These are phyloP conservation scores for Zaprionus kolodkinae DNA, from an alignment of 1,140 invertebrate species.

Conservation along the genomic window DNA sequence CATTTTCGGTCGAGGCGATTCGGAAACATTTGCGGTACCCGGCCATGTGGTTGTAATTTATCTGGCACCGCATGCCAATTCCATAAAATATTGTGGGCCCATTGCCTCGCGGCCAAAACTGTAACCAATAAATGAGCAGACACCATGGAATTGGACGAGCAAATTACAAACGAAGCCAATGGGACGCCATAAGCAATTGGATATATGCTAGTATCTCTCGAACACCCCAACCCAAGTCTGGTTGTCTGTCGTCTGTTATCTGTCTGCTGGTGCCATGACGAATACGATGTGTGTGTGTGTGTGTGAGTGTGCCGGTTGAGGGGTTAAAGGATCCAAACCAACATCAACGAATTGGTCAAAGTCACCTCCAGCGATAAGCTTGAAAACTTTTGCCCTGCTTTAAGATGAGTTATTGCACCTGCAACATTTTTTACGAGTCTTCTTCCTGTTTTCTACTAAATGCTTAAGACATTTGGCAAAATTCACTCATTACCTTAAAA, in stretches of 20 bases:
- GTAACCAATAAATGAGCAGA: slow-evolving; percentile 34
- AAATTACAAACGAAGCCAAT: slow-evolving; percentile 53
- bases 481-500: not conserved
- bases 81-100: slow-evolving; percentile 18
- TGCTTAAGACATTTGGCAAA: not conserved
- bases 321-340: slow-evolving; percentile 1
- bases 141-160: slow-evolving; percentile 29
- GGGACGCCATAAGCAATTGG: slow-evolving; percentile 54
- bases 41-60: slow-evolving; percentile 41
- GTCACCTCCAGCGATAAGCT: slow-evolving; percentile 9
- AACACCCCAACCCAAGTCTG: not conserved
- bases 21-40: slow-evolving; percentile 1
- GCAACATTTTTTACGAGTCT: not conserved
- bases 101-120: slow-evolving; percentile 15
- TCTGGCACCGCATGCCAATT: slow-evolving; percentile 30
- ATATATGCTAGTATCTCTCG: not conserved
- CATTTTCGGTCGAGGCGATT: slow-evolving; percentile 1
- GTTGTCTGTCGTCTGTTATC: not conserved
- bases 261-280: not conserved
- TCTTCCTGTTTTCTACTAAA: not conserved
- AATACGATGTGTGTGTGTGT: slow-evolving; percentile 5
- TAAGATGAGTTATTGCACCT: slow-evolving; percentile 19
- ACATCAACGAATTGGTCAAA: slow-evolving; percentile 15
- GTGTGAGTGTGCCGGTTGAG: not conserved
- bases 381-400: slow-evolving; percentile 23